Percentiles rank a stretch among this genome's conserved stretches.
Conservation (phyloP, 2,888 invertebrate genomes). For the Ectobius pallidus region DNA sequence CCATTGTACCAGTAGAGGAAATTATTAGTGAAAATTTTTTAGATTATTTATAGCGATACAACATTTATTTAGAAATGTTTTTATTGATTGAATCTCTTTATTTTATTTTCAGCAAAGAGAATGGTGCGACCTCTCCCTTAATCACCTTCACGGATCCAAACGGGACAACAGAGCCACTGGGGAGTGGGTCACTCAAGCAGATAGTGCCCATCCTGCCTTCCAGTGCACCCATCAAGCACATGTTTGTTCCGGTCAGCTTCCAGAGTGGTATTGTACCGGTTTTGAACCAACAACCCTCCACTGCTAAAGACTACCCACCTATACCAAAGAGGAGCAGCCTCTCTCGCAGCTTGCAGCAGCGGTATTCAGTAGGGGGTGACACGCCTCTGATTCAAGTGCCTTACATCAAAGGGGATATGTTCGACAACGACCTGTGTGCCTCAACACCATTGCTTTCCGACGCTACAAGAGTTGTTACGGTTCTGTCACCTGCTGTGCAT, state of each 20-base stretch:
- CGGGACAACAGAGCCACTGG: not conserved
- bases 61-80: too few species aligned
- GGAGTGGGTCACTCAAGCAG: not conserved
- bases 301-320: too few species aligned
- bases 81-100: too few species aligned
- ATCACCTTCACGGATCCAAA: slow-evolving; percentile 7
- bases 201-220: slow-evolving; percentile 32
- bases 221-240: slow-evolving; percentile 33
- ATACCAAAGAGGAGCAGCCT: slow-evolving; percentile 16
- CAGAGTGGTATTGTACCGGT: too few species aligned
- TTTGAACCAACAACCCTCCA: too few species aligned
- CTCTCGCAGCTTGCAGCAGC: slow-evolving; percentile 26
- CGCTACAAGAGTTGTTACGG: not conserved
- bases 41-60: too few species aligned
- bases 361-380: not conserved
- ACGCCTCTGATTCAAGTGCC: not conserved
- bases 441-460: not conserved
- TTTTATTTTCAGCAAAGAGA: slow-evolving; percentile 13
- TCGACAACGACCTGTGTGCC: not conserved
- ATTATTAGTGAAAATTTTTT: too few species aligned
- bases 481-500: not conserved
- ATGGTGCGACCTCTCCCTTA: not conserved
- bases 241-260: not conserved
- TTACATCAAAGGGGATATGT: not conserved
- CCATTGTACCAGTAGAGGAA: too few species aligned